Base-by-base conservation (phyloP, 2,888 invertebrate species). In the Rhyacophila evoluta region DNA sequence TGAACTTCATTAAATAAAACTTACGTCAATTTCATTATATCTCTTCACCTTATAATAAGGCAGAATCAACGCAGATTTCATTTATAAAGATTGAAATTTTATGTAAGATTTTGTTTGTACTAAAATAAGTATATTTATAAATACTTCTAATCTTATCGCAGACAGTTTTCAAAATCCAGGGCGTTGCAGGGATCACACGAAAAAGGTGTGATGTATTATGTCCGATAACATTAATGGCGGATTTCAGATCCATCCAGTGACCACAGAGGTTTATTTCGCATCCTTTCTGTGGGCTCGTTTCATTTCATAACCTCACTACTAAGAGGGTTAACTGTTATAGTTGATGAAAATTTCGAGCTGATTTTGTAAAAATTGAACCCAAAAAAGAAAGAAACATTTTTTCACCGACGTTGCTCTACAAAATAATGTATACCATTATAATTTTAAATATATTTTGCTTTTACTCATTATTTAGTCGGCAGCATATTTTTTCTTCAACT, bases 151-250 rank as follows among this genome's bases (percentile, higher is more conserved):
- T 41, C 19, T 55, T 39, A 19, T 25, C 25, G 4, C 19, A 25
- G 5, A 25, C 1, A 1, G 19, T 25, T 55, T 55, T 25, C 12
- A 55, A 55, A 55, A 55, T 10, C 2, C 19, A 8, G 55, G n/a
- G n/a, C n/a, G n/a, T n/a, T 6, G 55, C 6, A 19, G 25, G 25
- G 25, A 25, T 55, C 19, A 10, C 55, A 55, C 8, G 10, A 0
- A 55, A 55, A 55, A 55, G 55, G 55, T 55, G 55, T 55, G 55
- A 55, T 55, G 55, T 55, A 55, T 55, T 25, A 19, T 15, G 55
- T 0, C 19, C 55, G 55, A 55, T 55, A 55, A 55, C 55, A 25
- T 55, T n/a, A 55, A 55, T 55, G 55, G 15, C 25, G 25, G 10
- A 55, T 55, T 55, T 10, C 8, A 19, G 25, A 25, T 55, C 55